Evolutionary conservation across 2,113 vertebrate species (phyloP), one percentile per base, ranked within the genome.

Genomic region (Lucifuga dentata): DNA sequence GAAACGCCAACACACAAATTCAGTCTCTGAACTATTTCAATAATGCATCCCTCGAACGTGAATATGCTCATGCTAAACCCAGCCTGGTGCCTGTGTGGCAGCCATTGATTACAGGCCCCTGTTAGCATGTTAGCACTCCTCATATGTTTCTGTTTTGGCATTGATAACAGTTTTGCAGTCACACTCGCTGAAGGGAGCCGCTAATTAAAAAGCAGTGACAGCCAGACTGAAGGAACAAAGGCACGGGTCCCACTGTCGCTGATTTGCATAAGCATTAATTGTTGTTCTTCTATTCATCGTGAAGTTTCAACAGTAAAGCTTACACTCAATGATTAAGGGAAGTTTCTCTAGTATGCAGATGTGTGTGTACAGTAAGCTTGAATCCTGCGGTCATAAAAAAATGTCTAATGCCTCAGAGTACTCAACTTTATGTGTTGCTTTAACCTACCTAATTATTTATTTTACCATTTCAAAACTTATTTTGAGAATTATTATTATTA

Each of bases 201-300:
- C 72, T 91, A 91, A 91, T 90, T 91, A 89, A 89, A 90, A 90
- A 79, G 20, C 72, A 83, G 52, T 71, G 77, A 78, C 83, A 86
- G 65, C 68, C 68, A 66, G 79, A 88, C 72, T 70, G 24, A 23
- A 49, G 43, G 48, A 85, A 87, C 81, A 88, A 90, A 89, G 60
- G 51, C 61, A 3, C 12, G 21, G 65, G 58, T 84, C 78, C 65
- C 81, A 55, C 49, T 49, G 74, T 83, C 56, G 20, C 59, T 66
- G 75, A 85, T 84, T 81, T 78, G 71, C 48, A 72, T 68, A 48
- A 12, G 17, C 55, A 62, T 73, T 75, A 77, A 78, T 74, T 81
- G 62, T 77, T 82, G 62, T 52, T 68, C 8, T 49, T 61, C 39
- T 75, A 70, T 81, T 81, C 48, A 63, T 73, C 52, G 69, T 66